Conservation (phyloP, 2,113 vertebrate species). For the Sinosuthora webbiana region DNA sequence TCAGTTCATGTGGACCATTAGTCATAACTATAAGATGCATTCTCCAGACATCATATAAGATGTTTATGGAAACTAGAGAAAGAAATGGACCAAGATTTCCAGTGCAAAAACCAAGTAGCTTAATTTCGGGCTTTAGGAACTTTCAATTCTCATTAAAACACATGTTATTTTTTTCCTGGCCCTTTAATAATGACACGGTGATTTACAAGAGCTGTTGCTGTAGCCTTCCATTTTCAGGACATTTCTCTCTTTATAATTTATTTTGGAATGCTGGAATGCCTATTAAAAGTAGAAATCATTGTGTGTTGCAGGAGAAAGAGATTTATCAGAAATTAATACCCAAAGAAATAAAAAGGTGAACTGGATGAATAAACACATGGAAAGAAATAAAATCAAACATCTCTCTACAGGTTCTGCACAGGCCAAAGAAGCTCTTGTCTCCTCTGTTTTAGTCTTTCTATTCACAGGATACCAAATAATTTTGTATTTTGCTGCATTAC, state of each 20-base stretch:
- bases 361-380: neutral
- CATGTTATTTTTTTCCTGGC: accelerated
- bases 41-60: neutral
- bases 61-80: neutral
- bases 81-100: neutral
- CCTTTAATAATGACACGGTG: neutral
- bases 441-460: neutral
- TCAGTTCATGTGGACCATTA: neutral
- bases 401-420: neutral
- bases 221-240: neutral
- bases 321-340: neutral
- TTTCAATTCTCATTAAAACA: neutral
- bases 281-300: neutral
- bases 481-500: neutral
- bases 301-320: neutral
- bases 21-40: neutral
- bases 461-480: neutral
- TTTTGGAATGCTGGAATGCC: neutral
- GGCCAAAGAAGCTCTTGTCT: neutral
- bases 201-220: neutral
- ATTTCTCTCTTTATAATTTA: neutral
- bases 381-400: neutral
- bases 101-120: neutral
- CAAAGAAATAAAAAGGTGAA: neutral
- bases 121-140: neutral